phyloP scores from a whole-genome alignment of 2,888 invertebrate genomes.

The Eupithecia inturbata region DNA sequence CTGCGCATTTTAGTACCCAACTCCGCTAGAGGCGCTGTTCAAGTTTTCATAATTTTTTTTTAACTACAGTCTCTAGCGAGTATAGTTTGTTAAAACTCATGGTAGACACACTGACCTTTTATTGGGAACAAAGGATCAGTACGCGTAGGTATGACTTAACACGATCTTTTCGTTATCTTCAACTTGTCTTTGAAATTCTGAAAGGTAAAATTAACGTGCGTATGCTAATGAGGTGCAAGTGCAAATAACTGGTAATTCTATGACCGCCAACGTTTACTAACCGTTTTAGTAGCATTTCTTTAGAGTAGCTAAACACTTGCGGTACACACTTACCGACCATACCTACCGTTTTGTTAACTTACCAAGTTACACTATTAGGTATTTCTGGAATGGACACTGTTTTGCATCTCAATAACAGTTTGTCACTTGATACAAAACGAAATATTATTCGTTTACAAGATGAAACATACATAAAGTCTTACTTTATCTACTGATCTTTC shows the following conservation, averaged over 20 bases:
- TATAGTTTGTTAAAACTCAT: no score
- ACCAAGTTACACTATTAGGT: constrained; percentile 19
- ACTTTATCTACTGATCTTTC: background rate
- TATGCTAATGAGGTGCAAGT: constrained; percentile 52
- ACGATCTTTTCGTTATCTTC: background rate
- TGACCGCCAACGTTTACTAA: constrained; percentile 26
- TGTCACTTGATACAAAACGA: background rate
- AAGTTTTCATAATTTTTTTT: no score
- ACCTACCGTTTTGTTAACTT: constrained; percentile 22
- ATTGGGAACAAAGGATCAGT: no score
- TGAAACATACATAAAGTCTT: background rate
- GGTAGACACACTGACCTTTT: no score
- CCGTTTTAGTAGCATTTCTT: constrained; percentile 29
- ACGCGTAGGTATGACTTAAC: background rate
- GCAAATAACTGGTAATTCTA: constrained; percentile 37
- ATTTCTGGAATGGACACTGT: constrained; percentile 13
- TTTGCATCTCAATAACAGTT: constrained; percentile 8
- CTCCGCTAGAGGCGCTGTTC: no score
- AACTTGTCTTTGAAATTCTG: constrained; percentile 10
- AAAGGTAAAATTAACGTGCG: constrained; percentile 44
- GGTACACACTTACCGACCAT: constrained; percentile 11
- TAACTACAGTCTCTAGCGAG: no score
- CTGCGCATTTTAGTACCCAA: no score
- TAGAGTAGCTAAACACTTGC: constrained; percentile 25
- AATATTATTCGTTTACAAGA: background rate